Evolutionary conservation across 2,888 invertebrate species (phyloP).

Genomic region (Leucoma salicis): DNA sequence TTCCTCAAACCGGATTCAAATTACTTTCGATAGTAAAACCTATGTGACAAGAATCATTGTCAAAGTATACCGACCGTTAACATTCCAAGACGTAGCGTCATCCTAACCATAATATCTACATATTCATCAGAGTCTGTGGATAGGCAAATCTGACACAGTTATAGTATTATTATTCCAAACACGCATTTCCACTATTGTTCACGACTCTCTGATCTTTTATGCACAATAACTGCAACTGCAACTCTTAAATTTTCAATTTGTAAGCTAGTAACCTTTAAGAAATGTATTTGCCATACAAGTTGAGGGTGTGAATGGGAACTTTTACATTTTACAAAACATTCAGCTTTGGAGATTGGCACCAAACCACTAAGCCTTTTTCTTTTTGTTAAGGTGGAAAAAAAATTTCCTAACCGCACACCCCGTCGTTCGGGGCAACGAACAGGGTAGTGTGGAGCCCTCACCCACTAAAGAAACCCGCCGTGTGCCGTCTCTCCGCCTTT

Average conservation of each 20-base stretch:
- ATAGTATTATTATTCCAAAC: slow-evolving; percentile 55
- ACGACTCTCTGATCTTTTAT: slow-evolving; percentile 52
- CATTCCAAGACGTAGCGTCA: slow-evolving; percentile 67
- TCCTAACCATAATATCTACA: slow-evolving; percentile 65
- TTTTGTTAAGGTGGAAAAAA: no score
- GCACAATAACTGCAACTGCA: slow-evolving; percentile 52
- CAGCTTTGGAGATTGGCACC: no score
- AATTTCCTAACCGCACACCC: no score
- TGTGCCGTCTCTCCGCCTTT: no score
- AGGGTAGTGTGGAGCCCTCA: no score
- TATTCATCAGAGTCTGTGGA: slow-evolving; percentile 69
- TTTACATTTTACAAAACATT: no score
- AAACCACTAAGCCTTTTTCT: no score
- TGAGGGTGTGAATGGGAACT: no score
- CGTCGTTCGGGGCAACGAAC: no score
- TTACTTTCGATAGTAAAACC: slow-evolving; percentile 51
- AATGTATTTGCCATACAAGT: no score
- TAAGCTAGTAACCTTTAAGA: slow-evolving; percentile 47
- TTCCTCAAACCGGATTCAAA: slow-evolving; percentile 47
- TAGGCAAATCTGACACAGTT: slow-evolving; percentile 63
- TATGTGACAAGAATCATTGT: slow-evolving; percentile 48
- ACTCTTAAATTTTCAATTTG: slow-evolving; percentile 28
- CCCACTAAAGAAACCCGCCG: no score
- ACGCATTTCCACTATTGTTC: slow-evolving; percentile 51
- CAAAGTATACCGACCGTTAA: slow-evolving; percentile 73